These are phyloP conservation scores for Brassicogethes aeneus DNA, from an alignment of 2,888 invertebrate genomes.

Conservation along the genomic window DNA sequence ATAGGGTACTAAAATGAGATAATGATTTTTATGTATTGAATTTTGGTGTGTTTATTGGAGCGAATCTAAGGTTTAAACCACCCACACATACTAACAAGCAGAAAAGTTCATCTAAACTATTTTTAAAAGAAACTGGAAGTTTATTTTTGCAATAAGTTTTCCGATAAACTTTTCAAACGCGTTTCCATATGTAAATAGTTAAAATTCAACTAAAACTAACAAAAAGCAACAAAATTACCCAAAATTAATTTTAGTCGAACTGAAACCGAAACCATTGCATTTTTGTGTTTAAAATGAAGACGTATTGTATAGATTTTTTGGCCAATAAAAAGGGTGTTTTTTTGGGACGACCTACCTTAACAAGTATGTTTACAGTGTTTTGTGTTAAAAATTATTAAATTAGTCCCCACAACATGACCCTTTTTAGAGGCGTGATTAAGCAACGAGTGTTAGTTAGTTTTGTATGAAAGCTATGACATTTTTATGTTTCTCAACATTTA, in stretches of 20 bases:
- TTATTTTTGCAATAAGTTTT: too few relatives aligned
- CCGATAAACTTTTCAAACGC: too few relatives aligned
- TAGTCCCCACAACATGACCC: background rate
- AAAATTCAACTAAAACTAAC: slow-evolving; percentile 1
- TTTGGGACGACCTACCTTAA: slow-evolving; percentile 9
- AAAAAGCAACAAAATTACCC: too few relatives aligned
- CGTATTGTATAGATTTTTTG: background rate
- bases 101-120: background rate
- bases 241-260: too few relatives aligned
- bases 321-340: background rate
- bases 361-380: slow-evolving; percentile 3
- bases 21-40: too few relatives aligned
- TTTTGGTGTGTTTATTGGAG: too few relatives aligned
- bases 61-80: too few relatives aligned
- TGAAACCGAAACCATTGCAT: background rate
- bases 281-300: background rate
- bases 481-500: slow-evolving; percentile 1
- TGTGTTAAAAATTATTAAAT: background rate
- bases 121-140: background rate
- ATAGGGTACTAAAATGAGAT: background rate
- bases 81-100: too few relatives aligned
- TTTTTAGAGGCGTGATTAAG: slow-evolving; percentile 1
- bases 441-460: slow-evolving; percentile 1
- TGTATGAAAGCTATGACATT: background rate
- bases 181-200: background rate